Percentiles rank a stretch among this genome's conserved stretches.
phyloP scores from a whole-genome alignment of 53 echinoderm and acorn worm genomes.

The Paelopatides confundens region DNA sequence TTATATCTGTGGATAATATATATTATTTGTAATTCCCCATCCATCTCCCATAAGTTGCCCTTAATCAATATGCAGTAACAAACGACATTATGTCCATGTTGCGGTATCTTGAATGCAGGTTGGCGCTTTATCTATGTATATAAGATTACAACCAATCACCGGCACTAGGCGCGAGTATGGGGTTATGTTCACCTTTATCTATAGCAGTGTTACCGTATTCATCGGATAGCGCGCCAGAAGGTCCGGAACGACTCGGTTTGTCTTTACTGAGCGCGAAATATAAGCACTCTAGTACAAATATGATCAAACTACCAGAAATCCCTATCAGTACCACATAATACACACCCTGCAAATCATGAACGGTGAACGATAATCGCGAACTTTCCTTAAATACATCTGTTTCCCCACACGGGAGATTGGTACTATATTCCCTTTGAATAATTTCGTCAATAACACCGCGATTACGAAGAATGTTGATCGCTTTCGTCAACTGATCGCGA shows the following conservation, averaged over 20 bases:
- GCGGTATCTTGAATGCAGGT: no score
- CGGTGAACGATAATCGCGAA: constrained; percentile 78
- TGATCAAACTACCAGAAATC: constrained; percentile 68
- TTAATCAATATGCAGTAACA: neutral
- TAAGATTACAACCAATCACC: no score
- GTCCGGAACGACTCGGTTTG: no score
- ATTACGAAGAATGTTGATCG: constrained; percentile 58
- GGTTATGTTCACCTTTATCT: no score
- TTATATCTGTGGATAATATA: no score
- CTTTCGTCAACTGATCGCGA: constrained; percentile 87
- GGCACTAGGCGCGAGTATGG: no score
- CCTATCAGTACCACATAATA: constrained; percentile 88
- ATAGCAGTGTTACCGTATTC: no score
- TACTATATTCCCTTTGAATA: constrained; percentile 55
- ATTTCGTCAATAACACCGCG: constrained; percentile 64
- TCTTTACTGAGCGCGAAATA: constrained; percentile 44
- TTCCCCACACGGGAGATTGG: constrained; percentile 67
- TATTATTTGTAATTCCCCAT: no score
- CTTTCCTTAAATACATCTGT: constrained; percentile 70
- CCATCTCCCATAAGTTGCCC: no score
- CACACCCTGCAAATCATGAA: constrained; percentile 79
- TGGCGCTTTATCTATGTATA: no score
- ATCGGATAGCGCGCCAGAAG: no score
- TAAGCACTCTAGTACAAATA: constrained; percentile 77
- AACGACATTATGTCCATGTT: no score